A percentile compares a stretch with the other conserved stretches of the same genome.
These are phyloP conservation scores for Trichosurus vulpecula DNA, from an alignment of 2,797 vertebrate species.

Conservation along the genomic window DNA sequence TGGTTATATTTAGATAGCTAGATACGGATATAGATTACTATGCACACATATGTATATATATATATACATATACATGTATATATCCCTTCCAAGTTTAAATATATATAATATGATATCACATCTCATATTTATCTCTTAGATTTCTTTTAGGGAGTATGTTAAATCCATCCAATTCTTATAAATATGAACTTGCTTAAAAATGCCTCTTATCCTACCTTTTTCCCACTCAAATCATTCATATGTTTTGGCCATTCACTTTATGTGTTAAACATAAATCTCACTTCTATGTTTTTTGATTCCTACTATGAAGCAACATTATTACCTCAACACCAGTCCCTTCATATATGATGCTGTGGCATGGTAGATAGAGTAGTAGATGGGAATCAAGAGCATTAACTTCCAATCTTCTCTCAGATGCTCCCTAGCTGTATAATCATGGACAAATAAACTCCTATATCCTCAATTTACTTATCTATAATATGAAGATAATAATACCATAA, in stretches of 20 bases:
- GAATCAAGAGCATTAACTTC: too few species aligned
- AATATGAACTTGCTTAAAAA: neutral
- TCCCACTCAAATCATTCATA: neutral
- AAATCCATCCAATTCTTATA: neutral
- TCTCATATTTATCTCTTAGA: neutral
- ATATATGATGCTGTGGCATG: neutral
- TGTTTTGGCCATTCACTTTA: neutral
- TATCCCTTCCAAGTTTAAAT: too few species aligned
- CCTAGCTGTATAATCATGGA: too few species aligned
- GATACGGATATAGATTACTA: too few species aligned
- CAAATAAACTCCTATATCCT: neutral
- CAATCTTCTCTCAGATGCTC: too few species aligned
- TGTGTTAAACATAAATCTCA: neutral
- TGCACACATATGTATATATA: too few species aligned
- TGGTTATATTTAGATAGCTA: neutral
- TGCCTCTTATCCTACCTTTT: neutral
- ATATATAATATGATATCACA: too few species aligned
- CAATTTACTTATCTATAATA: neutral
- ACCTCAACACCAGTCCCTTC: neutral
- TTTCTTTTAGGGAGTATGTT: neutral
- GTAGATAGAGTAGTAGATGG: neutral
- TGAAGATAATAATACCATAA: neutral
- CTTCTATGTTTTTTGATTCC: neutral
- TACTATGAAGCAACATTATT: neutral
- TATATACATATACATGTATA: too few species aligned